phyloP scores from a whole-genome alignment of 2,888 invertebrate genomes.

The Bugulina stolonifera region DNA sequence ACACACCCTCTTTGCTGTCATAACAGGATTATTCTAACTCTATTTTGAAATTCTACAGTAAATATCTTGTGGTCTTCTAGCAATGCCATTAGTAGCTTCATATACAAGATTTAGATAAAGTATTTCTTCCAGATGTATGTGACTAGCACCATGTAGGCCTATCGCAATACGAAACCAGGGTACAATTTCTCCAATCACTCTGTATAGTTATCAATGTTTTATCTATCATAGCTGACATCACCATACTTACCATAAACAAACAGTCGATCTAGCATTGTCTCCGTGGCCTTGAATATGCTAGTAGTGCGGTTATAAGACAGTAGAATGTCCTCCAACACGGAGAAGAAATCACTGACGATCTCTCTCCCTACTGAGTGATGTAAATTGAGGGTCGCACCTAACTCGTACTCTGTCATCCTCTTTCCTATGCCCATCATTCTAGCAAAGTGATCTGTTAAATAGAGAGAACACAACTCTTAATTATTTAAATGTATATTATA shows the following conservation, averaged over 20 bases:
- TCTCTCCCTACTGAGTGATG: neutral
- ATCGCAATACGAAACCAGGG: neutral
- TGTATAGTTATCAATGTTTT: no score
- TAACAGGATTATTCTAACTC: no score
- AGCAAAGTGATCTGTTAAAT: neutral
- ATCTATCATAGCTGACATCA: neutral
- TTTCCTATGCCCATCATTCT: slow-evolving; percentile 15
- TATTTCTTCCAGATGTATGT: no score
- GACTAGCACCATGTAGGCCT: no score
- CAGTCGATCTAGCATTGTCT: neutral
- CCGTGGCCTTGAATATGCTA: slow-evolving; percentile 7
- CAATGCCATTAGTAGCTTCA: neutral
- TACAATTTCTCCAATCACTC: no score
- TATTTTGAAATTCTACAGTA: no score
- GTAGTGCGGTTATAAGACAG: neutral
- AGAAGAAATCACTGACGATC: neutral
- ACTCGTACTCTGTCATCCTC: slow-evolving; percentile 16
- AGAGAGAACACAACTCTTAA: neutral
- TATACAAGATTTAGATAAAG: neutral
- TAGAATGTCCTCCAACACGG: neutral
- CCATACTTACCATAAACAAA: slow-evolving; percentile 17
- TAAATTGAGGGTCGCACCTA: neutral
- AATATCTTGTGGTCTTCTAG: neutral
- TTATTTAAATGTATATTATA: no score
- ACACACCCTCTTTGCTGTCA: no score